Percentiles rank a stretch among this genome's conserved stretches.
Conservation (phyloP, 1,140 invertebrate species). For the Homalodisca vitripennis region DNA sequence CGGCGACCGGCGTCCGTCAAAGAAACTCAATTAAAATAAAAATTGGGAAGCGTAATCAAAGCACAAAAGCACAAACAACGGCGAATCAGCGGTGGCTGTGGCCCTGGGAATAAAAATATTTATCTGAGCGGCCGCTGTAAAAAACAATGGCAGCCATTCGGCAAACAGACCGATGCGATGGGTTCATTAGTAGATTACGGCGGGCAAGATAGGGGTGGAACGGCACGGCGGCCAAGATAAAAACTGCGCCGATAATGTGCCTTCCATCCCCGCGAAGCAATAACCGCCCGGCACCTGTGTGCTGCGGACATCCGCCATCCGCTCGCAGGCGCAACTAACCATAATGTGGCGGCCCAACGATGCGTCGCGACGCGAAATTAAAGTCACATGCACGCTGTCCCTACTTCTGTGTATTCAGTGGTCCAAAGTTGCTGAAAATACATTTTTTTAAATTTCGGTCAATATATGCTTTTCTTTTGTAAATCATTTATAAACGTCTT, state of each 20-base stretch:
- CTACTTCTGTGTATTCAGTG: no score
- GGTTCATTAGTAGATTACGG: constrained; percentile 24
- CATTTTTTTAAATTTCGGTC: no score
- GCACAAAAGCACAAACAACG: constrained; percentile 20
- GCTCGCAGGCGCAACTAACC: constrained; percentile 5
- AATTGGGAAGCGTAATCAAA: constrained; percentile 23
- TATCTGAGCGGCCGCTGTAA: constrained; percentile 14
- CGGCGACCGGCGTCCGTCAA: constrained; percentile 8
- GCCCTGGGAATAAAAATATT: constrained; percentile 26
- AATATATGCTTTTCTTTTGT: no score
- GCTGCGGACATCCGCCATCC: neutral
- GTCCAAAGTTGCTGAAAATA: no score
- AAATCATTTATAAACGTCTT: no score
- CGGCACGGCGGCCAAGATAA: neutral
- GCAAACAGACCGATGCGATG: constrained; percentile 23
- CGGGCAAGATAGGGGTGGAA: constrained; percentile 4
- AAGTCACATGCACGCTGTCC: no score
- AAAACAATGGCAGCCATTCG: constrained; percentile 19
- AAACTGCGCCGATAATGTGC: neutral
- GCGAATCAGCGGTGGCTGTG: neutral
- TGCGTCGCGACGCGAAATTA: no score
- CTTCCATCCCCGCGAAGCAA: neutral
- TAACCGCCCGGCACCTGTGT: constrained; percentile 7
- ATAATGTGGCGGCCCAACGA: no score
- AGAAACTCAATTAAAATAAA: constrained; percentile 27